Evolutionary conservation across 2,113 vertebrate species (phyloP).

Genomic region (Camelus bactrianus): DNA sequence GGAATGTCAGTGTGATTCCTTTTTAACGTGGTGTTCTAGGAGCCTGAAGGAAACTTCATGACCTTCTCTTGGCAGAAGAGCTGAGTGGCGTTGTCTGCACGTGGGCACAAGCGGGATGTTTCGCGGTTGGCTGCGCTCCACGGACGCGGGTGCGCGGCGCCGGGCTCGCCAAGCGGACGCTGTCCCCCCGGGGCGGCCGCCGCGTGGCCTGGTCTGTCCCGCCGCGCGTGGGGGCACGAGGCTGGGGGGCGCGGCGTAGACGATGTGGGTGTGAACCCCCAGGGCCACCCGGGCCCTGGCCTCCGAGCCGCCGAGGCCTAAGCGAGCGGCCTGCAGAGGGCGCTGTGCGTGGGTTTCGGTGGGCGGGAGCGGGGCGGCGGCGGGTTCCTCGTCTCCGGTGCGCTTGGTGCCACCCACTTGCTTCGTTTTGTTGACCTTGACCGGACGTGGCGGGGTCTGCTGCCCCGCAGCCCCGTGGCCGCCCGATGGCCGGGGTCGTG

Average conservation of each 20-base stretch:
- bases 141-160: too few species aligned
- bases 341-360: too few species aligned
- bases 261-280: background rate
- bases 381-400: too few species aligned
- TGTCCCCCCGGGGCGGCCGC: too few species aligned
- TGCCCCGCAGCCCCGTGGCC: background rate
- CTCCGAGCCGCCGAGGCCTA: background rate
- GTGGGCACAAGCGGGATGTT: background rate
- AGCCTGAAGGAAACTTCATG: background rate
- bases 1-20: slow-evolving; percentile 39
- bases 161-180: too few species aligned
- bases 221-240: background rate
- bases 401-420: background rate
- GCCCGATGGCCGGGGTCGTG: background rate
- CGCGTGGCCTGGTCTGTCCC: background rate
- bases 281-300: background rate
- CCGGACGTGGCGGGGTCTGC: background rate
- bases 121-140: too few species aligned
- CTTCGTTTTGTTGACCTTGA: background rate
- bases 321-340: background rate
- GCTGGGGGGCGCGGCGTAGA: background rate
- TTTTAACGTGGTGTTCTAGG: background rate
- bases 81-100: background rate
- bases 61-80: slow-evolving; percentile 48
- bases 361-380: too few species aligned